These are phyloP conservation scores for Epistrophe grossulariae DNA, from an alignment of 2,888 invertebrate genomes.

Conservation along the genomic window DNA sequence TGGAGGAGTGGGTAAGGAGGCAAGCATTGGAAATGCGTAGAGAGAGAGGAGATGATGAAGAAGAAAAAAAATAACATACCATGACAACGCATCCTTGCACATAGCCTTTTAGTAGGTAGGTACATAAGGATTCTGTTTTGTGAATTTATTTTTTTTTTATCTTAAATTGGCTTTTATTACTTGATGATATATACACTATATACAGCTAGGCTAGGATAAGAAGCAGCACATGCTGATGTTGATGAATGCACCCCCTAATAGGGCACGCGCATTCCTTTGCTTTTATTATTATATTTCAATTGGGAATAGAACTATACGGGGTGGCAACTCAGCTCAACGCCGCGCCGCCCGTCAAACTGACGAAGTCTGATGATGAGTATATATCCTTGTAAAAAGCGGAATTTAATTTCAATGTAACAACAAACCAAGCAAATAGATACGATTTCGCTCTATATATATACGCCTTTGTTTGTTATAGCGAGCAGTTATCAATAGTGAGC, in stretches of 20 bases:
- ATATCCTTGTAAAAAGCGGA: slow-evolving; percentile 48
- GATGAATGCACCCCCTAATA: slow-evolving; percentile 64
- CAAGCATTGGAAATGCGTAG: slow-evolving; percentile 51
- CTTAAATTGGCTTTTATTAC: slow-evolving; percentile 71
- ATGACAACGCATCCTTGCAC: slow-evolving; percentile 71
- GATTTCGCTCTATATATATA: neutral
- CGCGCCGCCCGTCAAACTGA: neutral
- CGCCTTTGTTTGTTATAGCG: neutral
- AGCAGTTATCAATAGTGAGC: slow-evolving; percentile 10
- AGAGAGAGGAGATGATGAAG: neutral
- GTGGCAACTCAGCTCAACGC: neutral
- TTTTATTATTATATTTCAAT: slow-evolving; percentile 71
- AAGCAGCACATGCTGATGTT: slow-evolving; percentile 36
- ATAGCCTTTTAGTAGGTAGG: slow-evolving; percentile 1
- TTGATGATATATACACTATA: neutral
- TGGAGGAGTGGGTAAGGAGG: neutral
- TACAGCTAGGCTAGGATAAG: slow-evolving; percentile 9
- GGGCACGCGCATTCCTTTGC: slow-evolving; percentile 54
- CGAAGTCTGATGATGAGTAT: slow-evolving; percentile 16
- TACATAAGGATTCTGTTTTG: slow-evolving; percentile 35
- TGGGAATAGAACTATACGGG: slow-evolving; percentile 30
- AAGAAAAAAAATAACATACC: slow-evolving; percentile 25
- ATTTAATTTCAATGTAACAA: slow-evolving; percentile 62
- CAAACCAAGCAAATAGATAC: slow-evolving; percentile 13
- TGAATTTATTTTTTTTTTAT: slow-evolving; percentile 18